Percentiles rank a stretch among this genome's conserved stretches.
These are phyloP conservation scores for Trachops cirrhosus DNA, from an alignment of 2,797 vertebrate genomes.

Conservation along the genomic window DNA sequence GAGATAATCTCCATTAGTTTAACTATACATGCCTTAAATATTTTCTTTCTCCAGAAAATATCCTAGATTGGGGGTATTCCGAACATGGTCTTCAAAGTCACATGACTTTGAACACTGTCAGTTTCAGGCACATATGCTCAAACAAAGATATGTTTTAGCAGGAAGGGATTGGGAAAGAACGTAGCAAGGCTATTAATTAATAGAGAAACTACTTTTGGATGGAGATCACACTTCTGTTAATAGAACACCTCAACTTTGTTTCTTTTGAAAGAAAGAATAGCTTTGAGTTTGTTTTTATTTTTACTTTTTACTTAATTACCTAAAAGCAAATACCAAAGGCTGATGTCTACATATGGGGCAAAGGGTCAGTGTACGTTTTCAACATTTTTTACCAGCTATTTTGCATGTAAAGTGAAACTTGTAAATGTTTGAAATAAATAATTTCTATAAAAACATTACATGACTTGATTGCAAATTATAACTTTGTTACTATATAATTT, in stretches of 20 bases:
- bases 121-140: slow-evolving; percentile 23
- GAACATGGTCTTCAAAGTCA: not conserved
- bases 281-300: slow-evolving; percentile 23
- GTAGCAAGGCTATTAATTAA: not conserved
- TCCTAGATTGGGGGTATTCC: not conserved
- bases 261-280: slow-evolving; percentile 26
- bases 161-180: not conserved
- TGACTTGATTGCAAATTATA: not conserved
- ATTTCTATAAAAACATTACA: not conserved
- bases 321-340: slow-evolving; percentile 34
- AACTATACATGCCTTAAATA: not conserved
- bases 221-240: slow-evolving; percentile 8
- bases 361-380: slow-evolving; percentile 22
- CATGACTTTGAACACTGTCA: not conserved
- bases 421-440: slow-evolving; percentile 71
- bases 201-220: not conserved
- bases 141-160: not conserved
- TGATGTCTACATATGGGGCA: slow-evolving; percentile 6
- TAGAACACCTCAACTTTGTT: slow-evolving; percentile 52
- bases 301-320: not conserved
- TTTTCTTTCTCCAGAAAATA: not conserved
- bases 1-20: not conserved
- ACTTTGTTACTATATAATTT: not conserved
- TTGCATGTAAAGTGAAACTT: slow-evolving; percentile 56
- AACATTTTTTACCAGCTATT: not conserved